phyloP scores from a whole-genome alignment of 2,888 invertebrate genomes.

The Lithophane socia region DNA sequence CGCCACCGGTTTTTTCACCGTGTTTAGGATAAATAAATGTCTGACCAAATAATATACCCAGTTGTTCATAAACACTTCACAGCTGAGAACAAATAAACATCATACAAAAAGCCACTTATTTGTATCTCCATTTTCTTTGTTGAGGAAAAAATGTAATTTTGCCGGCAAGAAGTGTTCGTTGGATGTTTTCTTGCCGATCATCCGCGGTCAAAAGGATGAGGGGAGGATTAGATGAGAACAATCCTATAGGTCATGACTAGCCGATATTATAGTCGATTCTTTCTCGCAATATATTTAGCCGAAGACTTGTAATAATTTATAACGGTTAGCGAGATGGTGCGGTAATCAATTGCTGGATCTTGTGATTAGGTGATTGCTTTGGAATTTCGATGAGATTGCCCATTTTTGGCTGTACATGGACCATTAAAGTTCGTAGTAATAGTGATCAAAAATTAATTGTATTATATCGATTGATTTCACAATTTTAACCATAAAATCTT shows the following conservation, averaged over 20 bases:
- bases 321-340: slow-evolving; percentile 61
- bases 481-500: background rate
- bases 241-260: slow-evolving; percentile 71
- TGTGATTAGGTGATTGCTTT: slow-evolving; percentile 8
- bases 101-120: slow-evolving; percentile 69
- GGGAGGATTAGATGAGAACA: slow-evolving; percentile 52
- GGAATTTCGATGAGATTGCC: background rate
- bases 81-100: slow-evolving; percentile 57
- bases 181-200: slow-evolving; percentile 68
- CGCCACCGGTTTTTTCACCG: too few relatives aligned
- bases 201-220: slow-evolving; percentile 67
- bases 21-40: background rate
- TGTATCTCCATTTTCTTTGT: slow-evolving; percentile 67
- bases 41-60: slow-evolving; percentile 13
- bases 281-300: slow-evolving; percentile 57
- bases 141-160: slow-evolving; percentile 68
- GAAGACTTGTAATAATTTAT: slow-evolving; percentile 62
- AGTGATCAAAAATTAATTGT: too few relatives aligned
- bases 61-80: slow-evolving; percentile 42
- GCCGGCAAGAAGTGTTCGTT: slow-evolving; percentile 59
- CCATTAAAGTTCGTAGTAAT: background rate
- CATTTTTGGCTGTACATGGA: background rate
- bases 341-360: slow-evolving; percentile 44
- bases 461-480: too few relatives aligned
- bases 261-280: slow-evolving; percentile 66